Evolutionary conservation across 2,888 invertebrate species (phyloP).

Genomic region (Drosophila nigricruria): DNA sequence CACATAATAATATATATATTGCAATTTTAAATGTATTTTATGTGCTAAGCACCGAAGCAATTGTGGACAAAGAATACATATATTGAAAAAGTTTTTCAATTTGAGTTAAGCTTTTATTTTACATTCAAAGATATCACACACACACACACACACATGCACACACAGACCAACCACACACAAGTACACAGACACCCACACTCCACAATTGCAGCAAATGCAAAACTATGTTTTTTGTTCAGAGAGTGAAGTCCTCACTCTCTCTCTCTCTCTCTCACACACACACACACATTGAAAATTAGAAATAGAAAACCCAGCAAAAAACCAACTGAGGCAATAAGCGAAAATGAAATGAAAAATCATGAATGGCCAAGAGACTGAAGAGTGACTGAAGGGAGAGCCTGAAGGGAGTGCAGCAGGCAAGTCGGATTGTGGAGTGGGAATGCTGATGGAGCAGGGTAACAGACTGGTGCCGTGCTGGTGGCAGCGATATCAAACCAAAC

Average conservation of each 20-base stretch:
- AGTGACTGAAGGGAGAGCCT: background rate
- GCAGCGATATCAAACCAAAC: conserved; percentile 64
- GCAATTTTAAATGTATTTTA: background rate
- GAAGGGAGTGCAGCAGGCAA: background rate
- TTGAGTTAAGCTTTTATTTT: conserved; percentile 78
- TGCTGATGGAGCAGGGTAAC: background rate
- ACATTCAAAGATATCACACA: conserved; percentile 70
- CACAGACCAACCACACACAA: background rate
- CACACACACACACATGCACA: conserved; percentile 26
- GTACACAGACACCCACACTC: conserved; percentile 7
- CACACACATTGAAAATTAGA: conserved; percentile 66
- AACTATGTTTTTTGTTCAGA: conserved; percentile 61
- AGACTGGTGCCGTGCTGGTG: background rate
- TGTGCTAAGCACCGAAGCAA: conserved; percentile 16
- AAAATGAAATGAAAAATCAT: conserved; percentile 82
- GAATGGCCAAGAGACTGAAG: conserved; percentile 57
- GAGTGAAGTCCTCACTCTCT: conserved; percentile 57
- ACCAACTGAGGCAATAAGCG: conserved; percentile 76
- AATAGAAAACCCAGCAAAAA: conserved; percentile 65
- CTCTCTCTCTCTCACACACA: conserved; percentile 42
- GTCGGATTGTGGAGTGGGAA: background rate
- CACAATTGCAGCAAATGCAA: conserved; percentile 39
- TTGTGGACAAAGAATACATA: conserved; percentile 54
- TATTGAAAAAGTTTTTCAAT: conserved; percentile 80
- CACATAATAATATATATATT: background rate